phyloP scores from a whole-genome alignment of 92 coral and sea anemone genomes.

The Umimayanthus kanabou region DNA sequence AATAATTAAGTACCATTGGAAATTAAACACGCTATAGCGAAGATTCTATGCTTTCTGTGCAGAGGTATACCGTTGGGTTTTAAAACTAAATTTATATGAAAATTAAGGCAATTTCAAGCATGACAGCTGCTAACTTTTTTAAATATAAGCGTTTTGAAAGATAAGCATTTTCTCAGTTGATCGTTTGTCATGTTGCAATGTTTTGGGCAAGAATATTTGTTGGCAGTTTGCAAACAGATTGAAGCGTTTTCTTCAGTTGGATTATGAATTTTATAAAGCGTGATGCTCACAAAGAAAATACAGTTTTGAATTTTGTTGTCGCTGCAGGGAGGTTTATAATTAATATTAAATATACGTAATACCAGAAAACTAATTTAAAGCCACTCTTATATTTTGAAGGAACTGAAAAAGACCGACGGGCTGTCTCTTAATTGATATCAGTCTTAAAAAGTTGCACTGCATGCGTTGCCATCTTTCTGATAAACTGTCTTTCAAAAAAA shows the following conservation, averaged over 20 bases:
- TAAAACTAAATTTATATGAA: slow-evolving; percentile 1
- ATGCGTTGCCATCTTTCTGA: no score
- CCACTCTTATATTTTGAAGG: no score
- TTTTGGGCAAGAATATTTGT: background rate
- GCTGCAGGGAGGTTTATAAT: slow-evolving; percentile 2
- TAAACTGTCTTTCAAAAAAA: no score
- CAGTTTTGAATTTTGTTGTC: background rate
- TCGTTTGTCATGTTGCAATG: background rate
- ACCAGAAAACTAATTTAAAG: background rate
- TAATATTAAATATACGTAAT: background rate
- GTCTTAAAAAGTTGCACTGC: no score
- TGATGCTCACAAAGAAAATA: background rate
- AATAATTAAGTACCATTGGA: background rate
- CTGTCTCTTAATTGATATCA: no score
- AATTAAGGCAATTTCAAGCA: background rate
- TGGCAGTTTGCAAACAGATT: background rate
- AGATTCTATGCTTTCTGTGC: background rate
- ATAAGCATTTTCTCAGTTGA: background rate
- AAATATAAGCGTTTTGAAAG: background rate
- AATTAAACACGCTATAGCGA: background rate
- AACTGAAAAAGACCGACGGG: no score
- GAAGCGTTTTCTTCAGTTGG: background rate
- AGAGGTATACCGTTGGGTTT: slow-evolving; percentile 3
- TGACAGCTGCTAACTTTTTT: background rate
- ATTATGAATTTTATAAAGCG: background rate